Percentiles rank a stretch among this genome's conserved stretches.
These are phyloP conservation scores for Salvator merianae DNA, from an alignment of 2,113 vertebrate species.

Conservation along the genomic window DNA sequence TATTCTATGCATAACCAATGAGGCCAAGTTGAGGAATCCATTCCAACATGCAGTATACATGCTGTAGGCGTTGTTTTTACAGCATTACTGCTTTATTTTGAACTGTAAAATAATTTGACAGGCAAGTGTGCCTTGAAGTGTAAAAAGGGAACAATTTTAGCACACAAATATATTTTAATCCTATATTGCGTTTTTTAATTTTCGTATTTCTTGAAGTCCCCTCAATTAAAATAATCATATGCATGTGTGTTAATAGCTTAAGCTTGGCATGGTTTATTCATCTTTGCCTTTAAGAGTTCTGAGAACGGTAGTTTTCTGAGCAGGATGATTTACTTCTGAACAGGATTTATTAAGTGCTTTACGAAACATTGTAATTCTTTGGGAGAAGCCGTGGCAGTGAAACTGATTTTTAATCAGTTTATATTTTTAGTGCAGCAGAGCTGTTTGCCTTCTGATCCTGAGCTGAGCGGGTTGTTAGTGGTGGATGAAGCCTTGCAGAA, in stretches of 20 bases:
- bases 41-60: constrained; percentile 78
- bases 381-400: neutral
- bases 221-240: neutral
- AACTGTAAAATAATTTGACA: constrained; percentile 85
- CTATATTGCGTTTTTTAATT: neutral
- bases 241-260: neutral
- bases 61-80: constrained; percentile 78
- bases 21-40: constrained; percentile 96
- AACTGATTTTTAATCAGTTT: neutral
- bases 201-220: neutral
- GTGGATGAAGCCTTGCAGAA: neutral
- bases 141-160: constrained; percentile 52
- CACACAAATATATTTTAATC: constrained; percentile 34
- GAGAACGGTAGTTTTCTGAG: neutral
- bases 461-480: too few species aligned
- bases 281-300: neutral
- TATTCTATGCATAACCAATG: constrained; percentile 97
- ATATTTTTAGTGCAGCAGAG: neutral
- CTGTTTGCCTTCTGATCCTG: neutral
- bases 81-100: constrained; percentile 77
- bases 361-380: neutral
- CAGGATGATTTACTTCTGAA: neutral
- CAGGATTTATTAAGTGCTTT: neutral
- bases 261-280: neutral
- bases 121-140: constrained; percentile 71